Base-by-base conservation (phyloP, 2,888 invertebrate species). In the Cephus pygmeus region DNA sequence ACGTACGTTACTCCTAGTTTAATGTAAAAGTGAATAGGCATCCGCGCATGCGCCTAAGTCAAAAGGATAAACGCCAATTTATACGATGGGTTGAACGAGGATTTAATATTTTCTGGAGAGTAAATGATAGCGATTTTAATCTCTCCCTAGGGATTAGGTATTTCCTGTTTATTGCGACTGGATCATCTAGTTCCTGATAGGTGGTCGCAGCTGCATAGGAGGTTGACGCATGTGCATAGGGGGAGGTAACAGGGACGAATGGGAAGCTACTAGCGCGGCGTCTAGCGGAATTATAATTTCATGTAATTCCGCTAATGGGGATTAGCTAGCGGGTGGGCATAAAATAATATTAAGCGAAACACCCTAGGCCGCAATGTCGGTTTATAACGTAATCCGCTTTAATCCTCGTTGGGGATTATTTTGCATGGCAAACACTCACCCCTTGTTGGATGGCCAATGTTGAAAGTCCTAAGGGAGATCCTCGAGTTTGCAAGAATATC, bases 221-320 rank as follows among this genome's bases (percentile, higher is more conserved):
- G 56, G 56, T 23, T 56, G 56, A 56, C 23, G 23, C 56, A 56
- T 56, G 56, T 56, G 56, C 56, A 56, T 23, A 15, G 40, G 56
- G 23, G 40, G 56, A 56, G 15, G 56, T 15, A 23, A 56, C 23
- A 2, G 56, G 56, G 23, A 23, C 56, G 23, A 56, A 56, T 56
- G 56, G 56, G 23, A 56, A 23, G 56, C 56, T 56, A 56, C 23
- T 56, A 56, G 56, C 23, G 56, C 9, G 56, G 23, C 56, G 56
- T 34, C 71, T 34, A 34, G 71, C 71, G 71, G 34, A 71, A 71
- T 71, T 80, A 83, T 82, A 84, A 84, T 85, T 86, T 85, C 84
- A 82, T 79, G 84, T 86, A 88, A 87, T 87, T 85, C 84, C 77
- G 83, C 85, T 87, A 87, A 88, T 86, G 85, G 87, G 83, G 82